Base-by-base conservation (phyloP, 2,797 vertebrate genomes). In the Sparus aurata region DNA sequence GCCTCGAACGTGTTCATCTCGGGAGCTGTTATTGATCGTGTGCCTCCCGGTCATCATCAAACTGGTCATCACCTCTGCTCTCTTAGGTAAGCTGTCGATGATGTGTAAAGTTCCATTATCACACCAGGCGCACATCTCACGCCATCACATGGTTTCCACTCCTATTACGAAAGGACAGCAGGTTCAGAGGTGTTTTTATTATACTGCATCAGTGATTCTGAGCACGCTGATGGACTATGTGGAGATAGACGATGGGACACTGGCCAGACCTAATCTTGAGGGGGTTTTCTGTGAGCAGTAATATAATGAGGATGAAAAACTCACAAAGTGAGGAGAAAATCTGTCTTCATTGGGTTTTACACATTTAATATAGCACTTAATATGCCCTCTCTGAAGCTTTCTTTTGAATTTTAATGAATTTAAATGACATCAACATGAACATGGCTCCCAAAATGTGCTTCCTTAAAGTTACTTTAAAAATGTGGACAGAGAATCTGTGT, bases 21-120 rank as follows among this genome's bases (percentile, higher is more conserved):
- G 74, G 34, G 61, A 88, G 54, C 25, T 83, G 15, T 12, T 92
- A 1, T 65, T 84, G 22, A 74, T 89, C 13, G 73, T 89, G 68
- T 71, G 87, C 77, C 5, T 93, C 18, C 25, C 71, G 5, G 20
- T 92, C 58, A 1, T 84, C 71, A 57, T 92, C 79, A 82, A 78
- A 70, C 47, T 93, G 54, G 20, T 88, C 69, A 85, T 95, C 86
- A 74, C 70, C 63, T 52, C 82, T 9, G 83, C 89, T 76, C 60
- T 95, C 52, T 77, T 90, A 76, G 92, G 95, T 95, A 89, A 89
- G n/a, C 6, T 13, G n/a, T 41, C 23, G 17, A 46, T 0, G 10
- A 64, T 10, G 4, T 15, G 12, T 4, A 2, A 27, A 12, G 18
- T 3, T 57, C 2, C 30, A 12, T 71, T 12, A 12, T 17, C 45